Evolutionary conservation across 2,797 vertebrate genomes (phyloP).

Genomic region (Leptodactylus fallax): DNA sequence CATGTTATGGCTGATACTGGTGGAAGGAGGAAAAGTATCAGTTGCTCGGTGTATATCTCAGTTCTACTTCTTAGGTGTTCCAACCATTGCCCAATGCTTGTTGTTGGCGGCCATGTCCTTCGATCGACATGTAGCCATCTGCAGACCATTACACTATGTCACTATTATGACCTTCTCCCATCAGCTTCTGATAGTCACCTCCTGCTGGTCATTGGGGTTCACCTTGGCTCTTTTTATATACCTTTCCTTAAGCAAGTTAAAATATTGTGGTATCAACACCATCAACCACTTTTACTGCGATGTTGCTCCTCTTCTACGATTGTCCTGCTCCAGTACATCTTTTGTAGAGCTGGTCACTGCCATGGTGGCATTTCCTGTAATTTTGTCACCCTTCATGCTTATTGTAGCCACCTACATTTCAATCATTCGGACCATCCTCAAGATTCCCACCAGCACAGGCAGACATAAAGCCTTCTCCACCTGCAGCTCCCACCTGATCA

Average conservation of each 20-base stretch:
- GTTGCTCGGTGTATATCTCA: constrained; percentile 12
- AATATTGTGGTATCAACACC: constrained; percentile 55
- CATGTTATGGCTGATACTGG: constrained; percentile 32
- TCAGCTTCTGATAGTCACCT: constrained; percentile 16
- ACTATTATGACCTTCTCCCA: constrained; percentile 6
- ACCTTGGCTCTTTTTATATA: not conserved
- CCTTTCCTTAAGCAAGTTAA: not conserved
- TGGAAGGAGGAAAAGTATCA: not conserved
- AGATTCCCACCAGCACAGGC: constrained; percentile 2
- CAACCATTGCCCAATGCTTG: constrained; percentile 25
- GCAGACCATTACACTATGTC: constrained; percentile 33
- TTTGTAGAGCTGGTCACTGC: constrained; percentile 59
- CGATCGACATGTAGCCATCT: constrained; percentile 40
- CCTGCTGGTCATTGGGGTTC: constrained; percentile 36
- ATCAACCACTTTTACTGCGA: constrained; percentile 66
- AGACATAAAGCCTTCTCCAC: constrained; percentile 63
- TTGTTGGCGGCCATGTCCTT: constrained; percentile 37
- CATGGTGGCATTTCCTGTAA: not conserved
- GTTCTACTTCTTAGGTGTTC: not conserved
- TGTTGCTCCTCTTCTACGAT: constrained; percentile 57
- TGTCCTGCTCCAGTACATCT: constrained; percentile 45
- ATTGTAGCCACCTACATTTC: constrained; percentile 55
- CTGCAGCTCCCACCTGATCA: constrained; percentile 63
- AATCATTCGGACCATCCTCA: constrained; percentile 39
- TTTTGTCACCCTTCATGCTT: constrained; percentile 63